phyloP scores from a whole-genome alignment of 2,113 vertebrate genomes.

The Seriola aureovittata region DNA sequence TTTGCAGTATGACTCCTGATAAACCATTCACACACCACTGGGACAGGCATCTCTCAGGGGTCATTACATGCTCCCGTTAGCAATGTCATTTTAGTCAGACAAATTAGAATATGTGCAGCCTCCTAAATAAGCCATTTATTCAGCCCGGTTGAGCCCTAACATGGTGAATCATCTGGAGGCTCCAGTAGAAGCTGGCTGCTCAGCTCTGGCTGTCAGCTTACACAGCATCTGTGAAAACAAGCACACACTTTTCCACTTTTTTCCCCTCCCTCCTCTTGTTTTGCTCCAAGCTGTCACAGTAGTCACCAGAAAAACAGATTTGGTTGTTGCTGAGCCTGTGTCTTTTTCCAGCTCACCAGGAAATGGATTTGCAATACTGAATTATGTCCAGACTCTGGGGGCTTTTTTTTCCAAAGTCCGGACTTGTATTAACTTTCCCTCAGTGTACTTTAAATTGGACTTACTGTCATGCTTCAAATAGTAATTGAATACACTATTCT shows the following conservation, averaged over 20 bases:
- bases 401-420: background rate
- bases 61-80: constrained; percentile 61
- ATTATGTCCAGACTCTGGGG: constrained; percentile 27
- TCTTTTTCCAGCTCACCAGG: constrained; percentile 44
- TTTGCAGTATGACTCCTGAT: constrained; percentile 37
- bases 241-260: constrained; percentile 36
- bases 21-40: constrained; percentile 32
- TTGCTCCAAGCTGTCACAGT: constrained; percentile 61
- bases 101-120: constrained; percentile 52
- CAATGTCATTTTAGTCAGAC: constrained; percentile 49
- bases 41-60: constrained; percentile 40
- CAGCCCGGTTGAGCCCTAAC: constrained; percentile 51
- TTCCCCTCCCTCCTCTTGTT: constrained; percentile 30
- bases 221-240: constrained; percentile 59
- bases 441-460: constrained; percentile 10
- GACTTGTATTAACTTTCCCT: constrained; percentile 15
- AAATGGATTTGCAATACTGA: constrained; percentile 54
- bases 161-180: constrained; percentile 58
- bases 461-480: constrained; percentile 1
- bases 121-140: constrained; percentile 60
- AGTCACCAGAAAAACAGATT: constrained; percentile 53
- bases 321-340: constrained; percentile 38
- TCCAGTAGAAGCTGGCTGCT: constrained; percentile 46
- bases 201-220: constrained; percentile 54
- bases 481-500: constrained; percentile 3